Evolutionary conservation across 2,888 invertebrate genomes (phyloP), one percentile per base, ranked within the genome.

Genomic region (Neria commutata): DNA sequence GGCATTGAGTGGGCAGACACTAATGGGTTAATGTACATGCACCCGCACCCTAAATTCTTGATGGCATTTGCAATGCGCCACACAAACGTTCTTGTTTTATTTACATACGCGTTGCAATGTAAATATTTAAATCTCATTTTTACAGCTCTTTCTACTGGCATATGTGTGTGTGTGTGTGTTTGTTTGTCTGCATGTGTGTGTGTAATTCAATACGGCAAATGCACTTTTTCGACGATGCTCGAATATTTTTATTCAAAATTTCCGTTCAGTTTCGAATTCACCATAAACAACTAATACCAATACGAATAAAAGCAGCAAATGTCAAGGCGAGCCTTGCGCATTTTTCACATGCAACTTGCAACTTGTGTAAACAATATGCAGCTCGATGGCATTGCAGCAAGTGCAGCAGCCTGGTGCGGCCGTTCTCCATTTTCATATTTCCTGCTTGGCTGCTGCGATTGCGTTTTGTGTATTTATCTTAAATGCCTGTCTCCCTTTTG

Each of bases 401-500:
- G 42, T 42, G 42, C 42, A 42, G 19, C 37, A 37, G 4, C 4
- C 42, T 14, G 6, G 42, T n/a, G n/a, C n/a, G n/a, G n/a, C n/a
- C 42, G 4, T 42, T 11, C 42, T 19, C 6, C 42, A 42, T 37
- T 37, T 37, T n/a, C 3, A 37, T n/a, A 8, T 14, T 42, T 19
- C 42, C 6, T 14, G 37, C 42, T 42, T 19, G 4, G 10, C 37
- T 14, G 37, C n/a, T 37, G 37, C n/a, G n/a, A n/a, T n/a, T n/a
- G n/a, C n/a, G n/a, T n/a, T n/a, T n/a, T 40, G 21, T 34, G 21
- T 67, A 66, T 72, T 72, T 74, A 72, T 72, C 72, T 72, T 72
- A 73, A 72, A 72, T 68, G 72, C 68, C 68, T 69, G 72, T 69
- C 71, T 61, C 71, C 54, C 17, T 40, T 46, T 49, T 48, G 46